Evolutionary conservation across 2,797 vertebrate genomes (phyloP).

Genomic region (Ciconia nigra): DNA sequence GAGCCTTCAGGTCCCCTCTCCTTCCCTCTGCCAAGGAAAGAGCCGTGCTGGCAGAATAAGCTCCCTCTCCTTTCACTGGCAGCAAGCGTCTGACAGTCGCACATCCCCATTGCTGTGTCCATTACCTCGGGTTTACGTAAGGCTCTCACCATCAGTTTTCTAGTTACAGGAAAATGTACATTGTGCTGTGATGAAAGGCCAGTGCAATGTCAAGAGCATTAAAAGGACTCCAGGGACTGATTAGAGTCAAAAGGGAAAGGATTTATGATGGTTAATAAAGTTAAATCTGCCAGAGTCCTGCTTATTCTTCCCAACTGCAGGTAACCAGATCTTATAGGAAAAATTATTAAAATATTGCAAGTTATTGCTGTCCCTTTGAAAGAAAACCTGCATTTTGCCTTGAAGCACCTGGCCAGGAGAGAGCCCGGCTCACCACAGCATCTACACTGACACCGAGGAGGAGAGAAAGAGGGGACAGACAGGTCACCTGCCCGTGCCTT

Average conservation of each 20-base stretch:
- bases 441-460: background rate
- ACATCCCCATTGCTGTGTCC: accelerated
- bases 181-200: slow-evolving; percentile 47
- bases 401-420: background rate
- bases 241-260: slow-evolving; percentile 47
- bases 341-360: background rate
- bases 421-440: accelerated
- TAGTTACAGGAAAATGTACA: slow-evolving; percentile 44
- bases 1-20: background rate
- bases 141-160: background rate
- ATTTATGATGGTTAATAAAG: slow-evolving; percentile 54
- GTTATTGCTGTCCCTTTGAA: background rate
- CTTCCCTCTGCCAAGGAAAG: background rate
- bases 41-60: background rate
- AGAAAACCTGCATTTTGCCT: background rate
- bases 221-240: slow-evolving; percentile 44
- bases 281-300: slow-evolving; percentile 4
- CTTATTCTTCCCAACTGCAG: slow-evolving; percentile 11
- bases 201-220: slow-evolving; percentile 33
- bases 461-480: background rate
- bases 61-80: background rate
- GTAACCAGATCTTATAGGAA: background rate
- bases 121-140: background rate
- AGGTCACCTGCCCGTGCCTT: background rate
- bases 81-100: background rate